Conservation (phyloP, 2,113 vertebrate species). For the Tringa solitaria region DNA sequence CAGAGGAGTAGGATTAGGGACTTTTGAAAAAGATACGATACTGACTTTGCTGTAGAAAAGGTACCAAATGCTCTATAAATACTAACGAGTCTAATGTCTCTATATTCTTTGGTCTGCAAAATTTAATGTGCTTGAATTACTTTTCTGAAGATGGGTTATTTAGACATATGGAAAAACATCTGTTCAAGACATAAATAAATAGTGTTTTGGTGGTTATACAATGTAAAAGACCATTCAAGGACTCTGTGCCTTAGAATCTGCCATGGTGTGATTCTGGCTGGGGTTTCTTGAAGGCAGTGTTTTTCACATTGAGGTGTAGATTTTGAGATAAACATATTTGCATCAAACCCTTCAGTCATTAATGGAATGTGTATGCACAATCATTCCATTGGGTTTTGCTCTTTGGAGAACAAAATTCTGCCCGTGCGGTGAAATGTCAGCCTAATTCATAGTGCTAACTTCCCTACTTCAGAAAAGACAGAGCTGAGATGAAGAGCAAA, state of each 20-base stretch:
- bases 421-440: background rate
- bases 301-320: background rate
- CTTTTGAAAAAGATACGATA: background rate
- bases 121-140: background rate
- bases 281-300: background rate
- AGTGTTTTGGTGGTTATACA: background rate
- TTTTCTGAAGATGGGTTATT: conserved; percentile 39
- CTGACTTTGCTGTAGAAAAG: background rate
- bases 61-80: background rate
- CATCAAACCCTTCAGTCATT: background rate
- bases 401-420: background rate
- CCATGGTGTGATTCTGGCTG: background rate
- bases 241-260: background rate
- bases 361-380: background rate
- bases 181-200: conserved; percentile 26
- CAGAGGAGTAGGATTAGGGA: background rate
- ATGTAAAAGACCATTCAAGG: background rate
- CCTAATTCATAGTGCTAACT: background rate
- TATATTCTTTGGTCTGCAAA: background rate
- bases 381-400: background rate
- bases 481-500: background rate
- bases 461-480: background rate
- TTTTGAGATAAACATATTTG: background rate
- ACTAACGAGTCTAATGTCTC: background rate
- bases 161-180: conserved; percentile 55